Percentiles rank a stretch among this genome's conserved stretches.
Evolutionary conservation across 2,797 vertebrate species (phyloP).

Genomic region (Cynopterus sphinx): DNA sequence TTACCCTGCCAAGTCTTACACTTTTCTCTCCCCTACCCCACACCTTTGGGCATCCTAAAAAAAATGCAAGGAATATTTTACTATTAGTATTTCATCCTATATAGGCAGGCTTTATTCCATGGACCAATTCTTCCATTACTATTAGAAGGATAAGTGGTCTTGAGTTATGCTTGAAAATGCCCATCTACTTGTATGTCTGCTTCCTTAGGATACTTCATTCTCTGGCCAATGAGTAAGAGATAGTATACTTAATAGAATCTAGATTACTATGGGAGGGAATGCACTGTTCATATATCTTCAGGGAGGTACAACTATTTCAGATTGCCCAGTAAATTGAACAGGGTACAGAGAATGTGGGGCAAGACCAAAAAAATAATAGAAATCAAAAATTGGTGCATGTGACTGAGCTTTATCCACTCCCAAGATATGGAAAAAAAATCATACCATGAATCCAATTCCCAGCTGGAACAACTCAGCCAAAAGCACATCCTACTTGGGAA

Average conservation of each 20-base stretch:
- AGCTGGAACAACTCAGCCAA: background rate
- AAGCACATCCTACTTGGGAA: background rate
- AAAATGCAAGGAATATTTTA: constrained; percentile 31
- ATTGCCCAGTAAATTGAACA: constrained; percentile 17
- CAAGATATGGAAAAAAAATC: background rate
- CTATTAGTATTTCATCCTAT: background rate
- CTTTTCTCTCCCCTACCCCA: background rate
- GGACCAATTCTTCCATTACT: background rate
- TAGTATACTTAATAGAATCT: background rate
- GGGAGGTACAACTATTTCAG: background rate
- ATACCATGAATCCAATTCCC: constrained; percentile 5
- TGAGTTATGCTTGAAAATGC: background rate
- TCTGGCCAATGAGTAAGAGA: background rate
- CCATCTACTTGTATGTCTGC: background rate
- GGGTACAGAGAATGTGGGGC: background rate
- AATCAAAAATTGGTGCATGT: constrained; percentile 19
- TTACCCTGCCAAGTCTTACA: background rate
- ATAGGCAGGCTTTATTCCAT: background rate
- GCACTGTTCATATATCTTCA: constrained; percentile 8
- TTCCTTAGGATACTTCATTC: constrained; percentile 29
- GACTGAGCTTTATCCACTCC: constrained; percentile 17
- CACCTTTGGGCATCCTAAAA: background rate
- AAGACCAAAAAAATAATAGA: constrained; percentile 25
- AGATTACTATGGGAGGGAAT: background rate
- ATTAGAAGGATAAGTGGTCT: background rate